Conservation (phyloP, 1,140 invertebrate species). For the Colletes latitarsis region DNA sequence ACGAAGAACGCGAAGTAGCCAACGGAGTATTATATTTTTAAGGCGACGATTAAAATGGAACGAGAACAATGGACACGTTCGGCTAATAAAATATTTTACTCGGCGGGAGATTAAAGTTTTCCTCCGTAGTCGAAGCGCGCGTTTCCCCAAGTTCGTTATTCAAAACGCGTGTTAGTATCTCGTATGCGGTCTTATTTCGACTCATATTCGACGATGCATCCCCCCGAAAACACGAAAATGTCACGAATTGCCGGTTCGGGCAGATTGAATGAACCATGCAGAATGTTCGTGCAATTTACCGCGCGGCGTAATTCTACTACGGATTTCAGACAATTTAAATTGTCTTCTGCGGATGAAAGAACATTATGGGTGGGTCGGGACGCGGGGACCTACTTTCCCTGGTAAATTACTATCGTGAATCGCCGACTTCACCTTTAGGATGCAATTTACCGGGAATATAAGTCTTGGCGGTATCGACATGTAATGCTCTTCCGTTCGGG, state of each 20-base stretch:
- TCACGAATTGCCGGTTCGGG: conserved; percentile 19
- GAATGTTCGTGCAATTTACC: conserved; percentile 37
- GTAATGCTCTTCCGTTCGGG: conserved; percentile 20
- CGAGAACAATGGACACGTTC: background rate
- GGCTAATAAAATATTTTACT: background rate
- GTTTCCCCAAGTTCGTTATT: background rate
- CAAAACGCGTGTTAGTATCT: background rate
- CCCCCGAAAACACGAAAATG: background rate
- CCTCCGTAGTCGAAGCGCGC: background rate
- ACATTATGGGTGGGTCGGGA: conserved; percentile 23
- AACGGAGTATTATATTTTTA: background rate
- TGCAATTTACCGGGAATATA: conserved; percentile 38
- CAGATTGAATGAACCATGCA: conserved; percentile 29
- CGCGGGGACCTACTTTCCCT: conserved; percentile 27
- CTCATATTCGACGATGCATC: background rate
- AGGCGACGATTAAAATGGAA: background rate
- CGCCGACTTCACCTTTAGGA: conserved; percentile 35
- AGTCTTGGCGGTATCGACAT: conserved; percentile 44
- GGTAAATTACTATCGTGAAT: conserved; percentile 37
- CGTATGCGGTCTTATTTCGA: background rate
- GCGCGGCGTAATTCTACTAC: conserved; percentile 15
- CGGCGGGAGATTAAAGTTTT: conserved; percentile 3
- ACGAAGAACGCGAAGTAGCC: too few species aligned
- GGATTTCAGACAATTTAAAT: conserved; percentile 47
- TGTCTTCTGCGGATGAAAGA: conserved; percentile 45